phyloP scores from a whole-genome alignment of 2,888 invertebrate genomes.

The Metallyticus violacea region DNA sequence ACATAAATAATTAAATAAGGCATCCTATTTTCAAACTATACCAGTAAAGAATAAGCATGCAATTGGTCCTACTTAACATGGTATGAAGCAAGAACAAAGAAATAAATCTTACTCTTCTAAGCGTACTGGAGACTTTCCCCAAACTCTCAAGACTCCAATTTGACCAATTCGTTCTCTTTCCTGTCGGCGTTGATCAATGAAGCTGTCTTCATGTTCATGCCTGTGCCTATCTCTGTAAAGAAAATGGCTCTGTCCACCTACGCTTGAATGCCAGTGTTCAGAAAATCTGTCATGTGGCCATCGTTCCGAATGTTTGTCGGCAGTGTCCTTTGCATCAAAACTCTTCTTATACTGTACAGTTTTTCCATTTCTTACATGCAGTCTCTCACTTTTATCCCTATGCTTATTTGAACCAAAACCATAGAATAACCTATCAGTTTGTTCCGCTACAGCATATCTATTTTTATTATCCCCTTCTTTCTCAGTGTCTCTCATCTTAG shows the following conservation, averaged over 20 bases:
- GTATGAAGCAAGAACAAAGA: not conserved
- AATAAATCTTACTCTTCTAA: conserved; percentile 61
- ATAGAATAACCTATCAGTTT: not conserved
- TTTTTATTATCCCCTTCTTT: not conserved
- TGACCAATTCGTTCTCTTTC: conserved; percentile 73
- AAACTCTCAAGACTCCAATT: conserved; percentile 64
- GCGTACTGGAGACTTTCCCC: conserved; percentile 72
- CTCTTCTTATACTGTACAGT: not conserved
- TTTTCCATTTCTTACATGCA: not conserved
- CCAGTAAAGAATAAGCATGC: no score
- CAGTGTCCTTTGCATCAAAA: not conserved
- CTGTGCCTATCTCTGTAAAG: conserved; percentile 29
- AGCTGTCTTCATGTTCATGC: conserved; percentile 54
- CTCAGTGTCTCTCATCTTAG: not conserved
- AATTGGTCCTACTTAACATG: no score
- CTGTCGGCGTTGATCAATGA: conserved; percentile 66
- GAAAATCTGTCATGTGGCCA: conserved; percentile 42
- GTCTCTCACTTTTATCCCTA: not conserved
- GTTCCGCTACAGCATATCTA: not conserved
- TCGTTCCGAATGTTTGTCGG: conserved; percentile 32
- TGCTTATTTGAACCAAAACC: not conserved
- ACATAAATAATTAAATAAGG: no score
- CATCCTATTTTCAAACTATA: no score
- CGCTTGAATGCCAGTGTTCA: conserved; percentile 31
- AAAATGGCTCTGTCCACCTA: conserved; percentile 13